These are phyloP conservation scores for Tetragnatha versicolor DNA, from an alignment of 1,140 invertebrate genomes.

Conservation along the genomic window DNA sequence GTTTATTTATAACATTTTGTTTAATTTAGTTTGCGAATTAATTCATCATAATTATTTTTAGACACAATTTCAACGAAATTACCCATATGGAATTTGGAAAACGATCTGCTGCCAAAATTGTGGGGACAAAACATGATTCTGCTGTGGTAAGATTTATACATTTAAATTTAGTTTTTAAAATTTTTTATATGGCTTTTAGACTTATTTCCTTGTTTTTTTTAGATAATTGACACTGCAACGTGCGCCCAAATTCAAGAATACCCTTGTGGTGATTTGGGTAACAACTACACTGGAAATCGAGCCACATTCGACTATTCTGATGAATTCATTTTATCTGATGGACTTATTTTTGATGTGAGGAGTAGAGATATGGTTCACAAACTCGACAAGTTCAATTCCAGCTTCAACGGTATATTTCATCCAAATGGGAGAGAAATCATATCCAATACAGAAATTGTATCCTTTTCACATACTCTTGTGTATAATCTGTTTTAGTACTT, in stretches of 20 bases:
- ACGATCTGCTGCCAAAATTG: slow-evolving; percentile 79
- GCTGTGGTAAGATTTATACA: slow-evolving; percentile 25
- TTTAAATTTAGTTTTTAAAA: not conserved
- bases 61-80: slow-evolving; percentile 75
- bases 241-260: slow-evolving; percentile 77
- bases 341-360: slow-evolving; percentile 94
- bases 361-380: slow-evolving; percentile 83
- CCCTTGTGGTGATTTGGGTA: slow-evolving; percentile 78
- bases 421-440: slow-evolving; percentile 92
- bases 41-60: slow-evolving; percentile 41
- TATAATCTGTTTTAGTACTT: no score
- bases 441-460: slow-evolving; percentile 69
- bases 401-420: slow-evolving; percentile 95
- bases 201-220: slow-evolving; percentile 61
- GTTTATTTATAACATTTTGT: not conserved
- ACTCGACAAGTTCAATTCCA: slow-evolving; percentile 96
- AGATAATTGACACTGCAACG: slow-evolving; percentile 91
- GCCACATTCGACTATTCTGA: slow-evolving; percentile 94
- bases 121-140: slow-evolving; percentile 66
- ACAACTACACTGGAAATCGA: slow-evolving; percentile 91
- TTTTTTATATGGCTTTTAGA: not conserved
- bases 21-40: not conserved
- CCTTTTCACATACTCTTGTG: no score
- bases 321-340: slow-evolving; percentile 92
- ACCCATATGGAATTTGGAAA: slow-evolving; percentile 93